Base-by-base conservation (phyloP, 2,113 vertebrate genomes). In the Microcebus griseorufus region DNA sequence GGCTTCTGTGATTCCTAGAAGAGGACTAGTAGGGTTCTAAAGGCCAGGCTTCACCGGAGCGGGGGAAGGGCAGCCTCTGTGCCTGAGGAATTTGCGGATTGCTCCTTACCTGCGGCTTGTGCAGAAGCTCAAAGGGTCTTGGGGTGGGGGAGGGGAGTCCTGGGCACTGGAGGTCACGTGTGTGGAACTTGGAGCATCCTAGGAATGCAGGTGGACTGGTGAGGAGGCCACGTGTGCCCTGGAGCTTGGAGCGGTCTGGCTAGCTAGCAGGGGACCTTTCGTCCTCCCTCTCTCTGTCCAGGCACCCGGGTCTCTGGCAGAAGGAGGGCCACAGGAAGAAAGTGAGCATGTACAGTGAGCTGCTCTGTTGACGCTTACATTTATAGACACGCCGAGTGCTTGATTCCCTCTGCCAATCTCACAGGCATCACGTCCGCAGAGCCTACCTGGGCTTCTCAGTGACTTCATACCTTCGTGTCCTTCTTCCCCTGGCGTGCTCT, bases 151-250 rank as follows among this genome's bases (percentile, higher is more conserved):
- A 14, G 55, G 23, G 37, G 42, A 27, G 39, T 17, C 75, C 55
- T n/a, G 55, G 65, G 78, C 18, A 5, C 23, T 20, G 9, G 53
- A 90, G 86, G 85, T 79, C 75, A 11, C 16, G 1, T 11, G 42
- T 58, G 42, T 64, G 78, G 91, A 90, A 95, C 80, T 87, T 14
- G 2, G 89, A 93, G 88, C 83, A 97, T 95, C 62, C 62, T 51
- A 81, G 95, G 97, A 97, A 95, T 97, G 94, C 83, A 92, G 95
- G 95, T 95, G 55, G 80, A n/a, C 53, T 8, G 78, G 73, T 53
- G 42, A 20, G 22, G 84, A 89, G 82, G 22, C 39, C 17, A 23
- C 23, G 0, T 7, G 5, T 53, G 42, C 58, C 69, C 39, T 73
- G 67, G 90, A 78, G 67, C 79, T 79, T 3, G 12, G 79, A 73